phyloP scores from a whole-genome alignment of 1,140 invertebrate genomes.

The Hyposmocoma kahamanoa region DNA sequence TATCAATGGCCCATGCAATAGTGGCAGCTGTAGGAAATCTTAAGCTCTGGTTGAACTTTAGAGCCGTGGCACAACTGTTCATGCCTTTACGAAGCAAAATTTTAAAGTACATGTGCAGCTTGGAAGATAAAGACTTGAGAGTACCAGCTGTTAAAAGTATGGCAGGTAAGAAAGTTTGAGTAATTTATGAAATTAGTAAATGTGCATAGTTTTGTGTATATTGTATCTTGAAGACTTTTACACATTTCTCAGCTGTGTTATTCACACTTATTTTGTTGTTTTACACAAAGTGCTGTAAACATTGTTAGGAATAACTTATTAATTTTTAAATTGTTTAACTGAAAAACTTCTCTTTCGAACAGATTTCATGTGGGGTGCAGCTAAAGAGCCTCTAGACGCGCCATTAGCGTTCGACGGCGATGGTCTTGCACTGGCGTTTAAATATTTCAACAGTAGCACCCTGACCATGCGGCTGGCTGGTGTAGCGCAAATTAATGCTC shows the following conservation, averaged over 20 bases:
- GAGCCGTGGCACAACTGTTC: slow-evolving; percentile 90
- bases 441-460: slow-evolving; percentile 95
- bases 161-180: slow-evolving; percentile 78
- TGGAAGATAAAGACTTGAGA: slow-evolving; percentile 92
- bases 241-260: neutral
- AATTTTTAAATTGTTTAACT: neutral
- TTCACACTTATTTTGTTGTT: neutral
- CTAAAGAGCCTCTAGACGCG: slow-evolving; percentile 92
- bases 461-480: slow-evolving; percentile 92
- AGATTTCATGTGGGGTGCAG: slow-evolving; percentile 95
- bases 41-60: slow-evolving; percentile 95
- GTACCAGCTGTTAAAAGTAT: slow-evolving; percentile 91
- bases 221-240: no score
- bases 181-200: no score
- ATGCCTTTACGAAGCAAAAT: slow-evolving; percentile 89
- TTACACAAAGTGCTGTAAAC: no score
- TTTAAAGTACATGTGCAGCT: slow-evolving; percentile 93
- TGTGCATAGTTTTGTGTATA: no score
- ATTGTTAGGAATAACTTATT: neutral
- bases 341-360: slow-evolving; percentile 9
- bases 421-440: slow-evolving; percentile 92
- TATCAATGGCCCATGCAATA: slow-evolving; percentile 92
- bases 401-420: slow-evolving; percentile 91
- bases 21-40: slow-evolving; percentile 93
- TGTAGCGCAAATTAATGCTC: slow-evolving; percentile 95